Base-by-base conservation (phyloP, 37 sponge, comb jelly and placozoan genomes). In the Lycopodina hypogea region DNA sequence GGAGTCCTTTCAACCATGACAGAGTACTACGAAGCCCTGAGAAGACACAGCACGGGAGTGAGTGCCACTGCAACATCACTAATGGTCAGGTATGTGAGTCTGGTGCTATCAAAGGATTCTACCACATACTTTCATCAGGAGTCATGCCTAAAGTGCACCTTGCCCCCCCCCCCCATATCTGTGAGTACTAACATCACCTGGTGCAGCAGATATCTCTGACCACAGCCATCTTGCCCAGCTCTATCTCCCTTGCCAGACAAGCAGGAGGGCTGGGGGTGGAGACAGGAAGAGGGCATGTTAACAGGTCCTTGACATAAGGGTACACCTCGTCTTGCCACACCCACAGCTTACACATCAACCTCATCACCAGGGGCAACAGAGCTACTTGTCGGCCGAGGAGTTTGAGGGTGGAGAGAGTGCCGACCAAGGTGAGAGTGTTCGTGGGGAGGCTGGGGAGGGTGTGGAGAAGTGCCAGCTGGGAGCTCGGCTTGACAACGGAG, bases 391-490 rank as follows among this genome's bases (percentile, higher is more conserved):
- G 35, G 42, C 71, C 78, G n/a, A 84, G 61, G 6, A 50, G 23
- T 18, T 22, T 21, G 26, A 77, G 35, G n/a, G 78, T 84, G 64
- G 40, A 40, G 66, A 73, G 38, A 37, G 74, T 55, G 15, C 66
- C 52, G 1, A 51, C 55, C n/a, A 55, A 65, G 24, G 66, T 30
- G 26, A 61, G 42, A 30, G 28, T 42, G 56, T 82, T 74, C 21
- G 82, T 82, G 53, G 75, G 62, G 62, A 82, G 74, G 9, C 38
- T 50, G 9, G 82, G 82, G 65, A 82, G 72, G 82, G 82, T 61
- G 42, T 82, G 32, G 50, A 84, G 72, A 11, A 84, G 19, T 28
- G 78, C 71, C 62, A 82, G 75, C 48, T 64, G 63, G 66, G 66
- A 52, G 11, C 36, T 38, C 0, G 82, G 82, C 64, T 42, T 11